A percentile compares a stretch with the other conserved stretches of the same genome.
Evolutionary conservation across 2,888 invertebrate species (phyloP).

Genomic region (Eutolmus rufibarbis): DNA sequence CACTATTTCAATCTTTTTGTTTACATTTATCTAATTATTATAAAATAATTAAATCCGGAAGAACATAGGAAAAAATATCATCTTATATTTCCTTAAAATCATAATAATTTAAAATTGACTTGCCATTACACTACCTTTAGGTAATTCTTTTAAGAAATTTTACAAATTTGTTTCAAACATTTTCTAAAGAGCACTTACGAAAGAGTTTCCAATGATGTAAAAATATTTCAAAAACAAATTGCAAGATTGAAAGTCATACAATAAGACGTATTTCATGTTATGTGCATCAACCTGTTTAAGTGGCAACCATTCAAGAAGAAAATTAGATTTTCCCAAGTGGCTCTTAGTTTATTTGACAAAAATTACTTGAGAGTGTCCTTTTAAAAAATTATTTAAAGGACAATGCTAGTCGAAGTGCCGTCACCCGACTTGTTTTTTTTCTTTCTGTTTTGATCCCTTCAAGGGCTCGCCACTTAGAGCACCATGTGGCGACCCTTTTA

Average conservation of each 20-base stretch:
- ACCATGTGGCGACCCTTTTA: not conserved
- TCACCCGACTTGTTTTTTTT: not conserved
- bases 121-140: no score
- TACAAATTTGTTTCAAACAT: no score
- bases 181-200: not conserved
- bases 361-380: not conserved
- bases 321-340: not conserved
- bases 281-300: not conserved
- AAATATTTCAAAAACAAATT: not conserved
- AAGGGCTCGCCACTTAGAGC: no score
- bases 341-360: not conserved
- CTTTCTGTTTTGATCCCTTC: not conserved
- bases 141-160: no score
- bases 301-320: not conserved
- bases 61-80: no score
- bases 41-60: no score
- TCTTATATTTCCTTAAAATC: no score
- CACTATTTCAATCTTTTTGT: no score
- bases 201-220: not conserved
- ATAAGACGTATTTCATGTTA: not conserved
- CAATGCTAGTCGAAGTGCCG: not conserved
- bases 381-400: not conserved
- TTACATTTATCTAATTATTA: no score
- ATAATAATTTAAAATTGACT: no score
- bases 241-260: no score